Percentiles rank a stretch among this genome's conserved stretches.
phyloP scores from a whole-genome alignment of 1,140 invertebrate genomes.

The Cydia splendana region DNA sequence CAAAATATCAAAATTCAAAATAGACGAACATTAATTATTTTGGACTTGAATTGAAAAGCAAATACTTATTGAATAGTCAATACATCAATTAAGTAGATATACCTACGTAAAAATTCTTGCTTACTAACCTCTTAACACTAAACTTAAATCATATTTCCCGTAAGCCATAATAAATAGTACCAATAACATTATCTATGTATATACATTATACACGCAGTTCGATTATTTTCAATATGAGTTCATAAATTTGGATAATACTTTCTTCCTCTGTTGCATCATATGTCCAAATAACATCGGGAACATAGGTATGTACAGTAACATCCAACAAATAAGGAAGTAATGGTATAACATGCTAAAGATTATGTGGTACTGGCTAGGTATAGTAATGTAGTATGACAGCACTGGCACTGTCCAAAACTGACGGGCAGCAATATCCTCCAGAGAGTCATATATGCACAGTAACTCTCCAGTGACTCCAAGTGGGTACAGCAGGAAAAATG shows the following conservation, averaged over 20 bases:
- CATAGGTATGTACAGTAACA: constrained; percentile 90
- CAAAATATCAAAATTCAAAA: too few species aligned
- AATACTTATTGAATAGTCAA: too few species aligned
- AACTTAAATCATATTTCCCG: too few species aligned
- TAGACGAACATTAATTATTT: too few species aligned
- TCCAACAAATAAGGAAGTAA: constrained; percentile 84
- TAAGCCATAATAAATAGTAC: too few species aligned
- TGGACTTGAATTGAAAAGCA: too few species aligned
- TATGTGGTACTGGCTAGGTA: constrained; percentile 87
- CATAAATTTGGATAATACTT: constrained; percentile 79
- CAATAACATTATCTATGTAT: neutral
- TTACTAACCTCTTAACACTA: too few species aligned
- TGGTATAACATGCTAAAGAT: constrained; percentile 87
- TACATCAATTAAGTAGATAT: constrained; percentile 54
- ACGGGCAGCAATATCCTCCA: constrained; percentile 81
- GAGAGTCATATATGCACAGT: constrained; percentile 86
- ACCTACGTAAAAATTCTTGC: too few species aligned
- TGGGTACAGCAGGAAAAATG: constrained; percentile 94
- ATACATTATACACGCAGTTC: constrained; percentile 56
- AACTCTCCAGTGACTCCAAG: constrained; percentile 94
- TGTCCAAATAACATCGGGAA: constrained; percentile 89
- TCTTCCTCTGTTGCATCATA: constrained; percentile 90
- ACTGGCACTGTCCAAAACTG: constrained; percentile 85
- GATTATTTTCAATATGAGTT: neutral
- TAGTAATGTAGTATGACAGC: constrained; percentile 82